Percentiles rank a stretch among this genome's conserved stretches.
These are phyloP conservation scores for Aphidius gifuensis DNA, from an alignment of 1,140 invertebrate species.

Conservation along the genomic window DNA sequence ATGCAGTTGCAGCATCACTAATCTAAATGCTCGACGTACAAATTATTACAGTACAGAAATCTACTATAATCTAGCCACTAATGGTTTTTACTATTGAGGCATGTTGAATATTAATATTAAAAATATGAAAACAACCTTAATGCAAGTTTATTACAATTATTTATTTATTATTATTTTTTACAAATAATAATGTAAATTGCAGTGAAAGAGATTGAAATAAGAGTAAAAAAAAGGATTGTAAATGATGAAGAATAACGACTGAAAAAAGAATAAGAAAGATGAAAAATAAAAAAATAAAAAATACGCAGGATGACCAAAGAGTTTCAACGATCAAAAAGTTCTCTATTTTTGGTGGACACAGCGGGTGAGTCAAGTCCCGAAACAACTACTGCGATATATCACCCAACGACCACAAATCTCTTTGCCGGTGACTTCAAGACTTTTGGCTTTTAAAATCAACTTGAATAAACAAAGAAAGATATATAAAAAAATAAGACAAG, in stretches of 20 bases:
- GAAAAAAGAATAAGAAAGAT: background rate
- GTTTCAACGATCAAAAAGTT: background rate
- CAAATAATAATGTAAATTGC: too few species aligned
- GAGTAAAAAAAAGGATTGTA: background rate
- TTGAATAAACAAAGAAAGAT: slow-evolving; percentile 4
- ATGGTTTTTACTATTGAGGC: too few species aligned
- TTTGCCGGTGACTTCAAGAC: slow-evolving; percentile 17
- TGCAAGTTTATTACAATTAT: too few species aligned
- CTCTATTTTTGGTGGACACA: slow-evolving; percentile 34
- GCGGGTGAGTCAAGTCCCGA: slow-evolving; percentile 32
- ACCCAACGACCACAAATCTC: slow-evolving; percentile 39
- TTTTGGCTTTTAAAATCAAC: slow-evolving; percentile 16
- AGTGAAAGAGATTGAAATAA: too few species aligned
- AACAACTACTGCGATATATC: slow-evolving; percentile 38
- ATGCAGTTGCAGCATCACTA: too few species aligned
- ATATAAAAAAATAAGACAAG: background rate
- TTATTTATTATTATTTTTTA: too few species aligned
- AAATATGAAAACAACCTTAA: too few species aligned
- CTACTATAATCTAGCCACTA: too few species aligned
- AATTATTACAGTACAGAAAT: too few species aligned
- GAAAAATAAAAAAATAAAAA: slow-evolving; percentile 13
- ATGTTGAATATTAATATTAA: too few species aligned
- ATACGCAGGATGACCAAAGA: slow-evolving; percentile 13
- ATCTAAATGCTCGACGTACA: too few species aligned
- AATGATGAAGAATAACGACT: background rate